Evolutionary conservation across 2,797 vertebrate genomes (phyloP).

Genomic region (Pangasius sanitwongsei): DNA sequence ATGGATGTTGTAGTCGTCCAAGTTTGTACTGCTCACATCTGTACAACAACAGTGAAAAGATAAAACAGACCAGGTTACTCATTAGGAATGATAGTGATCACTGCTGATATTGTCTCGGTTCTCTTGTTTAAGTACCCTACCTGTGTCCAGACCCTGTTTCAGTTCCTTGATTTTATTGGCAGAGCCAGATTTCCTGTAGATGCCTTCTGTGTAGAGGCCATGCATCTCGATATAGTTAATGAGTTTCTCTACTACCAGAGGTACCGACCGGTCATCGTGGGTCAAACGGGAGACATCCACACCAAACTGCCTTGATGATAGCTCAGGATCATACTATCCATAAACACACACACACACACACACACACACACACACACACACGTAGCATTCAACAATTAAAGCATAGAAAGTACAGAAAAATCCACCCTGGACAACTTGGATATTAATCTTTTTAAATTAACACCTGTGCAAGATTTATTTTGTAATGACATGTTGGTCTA

Average conservation of each 20-base stretch:
- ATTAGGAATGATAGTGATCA: neutral
- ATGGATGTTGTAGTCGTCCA: slow-evolving; percentile 98
- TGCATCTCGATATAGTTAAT: slow-evolving; percentile 99
- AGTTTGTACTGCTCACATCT: slow-evolving; percentile 91
- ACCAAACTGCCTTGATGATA: slow-evolving; percentile 92
- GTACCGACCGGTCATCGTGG: slow-evolving; percentile 90
- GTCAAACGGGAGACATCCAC: slow-evolving; percentile 94
- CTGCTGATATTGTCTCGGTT: neutral
- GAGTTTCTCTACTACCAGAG: slow-evolving; percentile 93
- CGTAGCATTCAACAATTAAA: neutral
- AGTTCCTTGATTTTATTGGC: slow-evolving; percentile 98
- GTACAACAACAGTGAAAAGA: slow-evolving; percentile 76
- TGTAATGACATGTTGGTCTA: neutral
- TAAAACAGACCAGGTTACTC: neutral
- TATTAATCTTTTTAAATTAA: neutral
- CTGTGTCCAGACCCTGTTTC: slow-evolving; percentile 90
- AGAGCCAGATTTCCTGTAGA: slow-evolving; percentile 96
- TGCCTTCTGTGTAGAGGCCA: slow-evolving; percentile 96
- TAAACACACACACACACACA: neutral
- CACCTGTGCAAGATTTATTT: neutral
- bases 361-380: neutral
- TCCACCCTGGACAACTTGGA: neutral
- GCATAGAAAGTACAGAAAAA: neutral
- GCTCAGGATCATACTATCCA: slow-evolving; percentile 89
- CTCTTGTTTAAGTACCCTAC: slow-evolving; percentile 65